Evolutionary conservation across 2,797 vertebrate species (phyloP).

Genomic region (Myotis daubentonii): DNA sequence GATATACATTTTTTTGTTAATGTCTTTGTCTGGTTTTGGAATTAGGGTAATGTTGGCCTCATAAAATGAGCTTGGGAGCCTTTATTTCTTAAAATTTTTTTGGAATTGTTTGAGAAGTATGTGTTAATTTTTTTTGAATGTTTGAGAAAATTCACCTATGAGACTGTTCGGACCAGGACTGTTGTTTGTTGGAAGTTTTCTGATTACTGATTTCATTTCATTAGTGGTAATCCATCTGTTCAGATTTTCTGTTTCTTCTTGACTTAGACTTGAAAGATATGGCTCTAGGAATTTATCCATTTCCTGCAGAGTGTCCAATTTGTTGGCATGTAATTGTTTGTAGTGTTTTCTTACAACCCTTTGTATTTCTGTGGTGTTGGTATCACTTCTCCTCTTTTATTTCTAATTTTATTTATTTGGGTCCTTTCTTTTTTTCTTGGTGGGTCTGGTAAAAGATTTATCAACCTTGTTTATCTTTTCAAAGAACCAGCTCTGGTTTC

Average conservation of each 20-base stretch:
- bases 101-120: too few relatives aligned
- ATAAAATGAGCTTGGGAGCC: not conserved
- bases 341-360: not conserved
- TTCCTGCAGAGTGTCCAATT: not conserved
- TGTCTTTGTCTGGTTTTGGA: not conserved
- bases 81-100: too few relatives aligned
- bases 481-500: too few relatives aligned
- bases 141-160: too few relatives aligned
- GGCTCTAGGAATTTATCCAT: not conserved
- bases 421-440: not conserved
- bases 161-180: not conserved
- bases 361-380: not conserved
- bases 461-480: not conserved
- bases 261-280: not conserved
- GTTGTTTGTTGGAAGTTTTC: not conserved
- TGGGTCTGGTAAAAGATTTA: not conserved
- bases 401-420: not conserved
- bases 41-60: not conserved
- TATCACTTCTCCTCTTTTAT: not conserved
- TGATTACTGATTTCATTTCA: too few relatives aligned
- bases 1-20: not conserved
- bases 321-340: not conserved
- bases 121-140: too few relatives aligned
- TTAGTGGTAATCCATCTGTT: not conserved
- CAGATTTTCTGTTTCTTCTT: not conserved